A percentile compares a stretch with the other conserved stretches of the same genome.
phyloP scores from a whole-genome alignment of 2,113 vertebrate genomes.

The Scortum barcoo region DNA sequence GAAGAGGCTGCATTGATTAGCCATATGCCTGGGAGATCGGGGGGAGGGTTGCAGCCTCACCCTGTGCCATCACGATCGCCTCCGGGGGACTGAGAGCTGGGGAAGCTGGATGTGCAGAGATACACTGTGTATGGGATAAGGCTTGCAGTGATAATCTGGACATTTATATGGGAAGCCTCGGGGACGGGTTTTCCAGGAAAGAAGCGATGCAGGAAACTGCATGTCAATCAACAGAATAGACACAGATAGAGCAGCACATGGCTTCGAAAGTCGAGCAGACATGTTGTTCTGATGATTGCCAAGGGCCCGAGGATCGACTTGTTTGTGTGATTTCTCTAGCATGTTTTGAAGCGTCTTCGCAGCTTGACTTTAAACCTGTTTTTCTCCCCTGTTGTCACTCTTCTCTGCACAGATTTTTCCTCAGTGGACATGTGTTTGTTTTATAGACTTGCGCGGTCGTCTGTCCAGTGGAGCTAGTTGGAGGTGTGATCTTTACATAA shows the following conservation, averaged over 20 bases:
- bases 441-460: constrained; percentile 26
- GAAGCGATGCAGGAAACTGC: constrained; percentile 19
- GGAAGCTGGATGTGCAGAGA: constrained; percentile 39
- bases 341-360: constrained; percentile 33
- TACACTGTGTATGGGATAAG: constrained; percentile 17
- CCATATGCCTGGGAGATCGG: constrained; percentile 61
- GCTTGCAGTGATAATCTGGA: constrained; percentile 29
- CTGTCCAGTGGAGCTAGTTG: constrained; percentile 9
- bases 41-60: constrained; percentile 35
- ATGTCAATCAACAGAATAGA: constrained; percentile 30
- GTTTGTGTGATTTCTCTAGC: constrained; percentile 25
- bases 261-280: not conserved
- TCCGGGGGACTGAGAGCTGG: constrained; percentile 40
- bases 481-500: constrained; percentile 40
- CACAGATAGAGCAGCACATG: constrained; percentile 22
- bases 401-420: not conserved
- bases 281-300: not conserved
- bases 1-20: constrained; percentile 79
- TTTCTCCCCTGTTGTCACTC: constrained; percentile 25
- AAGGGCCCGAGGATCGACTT: constrained; percentile 10
- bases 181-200: constrained; percentile 51
- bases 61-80: constrained; percentile 38
- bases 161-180: constrained; percentile 27
- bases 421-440: constrained; percentile 44
- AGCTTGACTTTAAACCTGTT: constrained; percentile 50